Percentiles rank a stretch among this genome's conserved stretches.
Evolutionary conservation across 2,888 invertebrate species (phyloP).

Genomic region (Coenonympha arcania): DNA sequence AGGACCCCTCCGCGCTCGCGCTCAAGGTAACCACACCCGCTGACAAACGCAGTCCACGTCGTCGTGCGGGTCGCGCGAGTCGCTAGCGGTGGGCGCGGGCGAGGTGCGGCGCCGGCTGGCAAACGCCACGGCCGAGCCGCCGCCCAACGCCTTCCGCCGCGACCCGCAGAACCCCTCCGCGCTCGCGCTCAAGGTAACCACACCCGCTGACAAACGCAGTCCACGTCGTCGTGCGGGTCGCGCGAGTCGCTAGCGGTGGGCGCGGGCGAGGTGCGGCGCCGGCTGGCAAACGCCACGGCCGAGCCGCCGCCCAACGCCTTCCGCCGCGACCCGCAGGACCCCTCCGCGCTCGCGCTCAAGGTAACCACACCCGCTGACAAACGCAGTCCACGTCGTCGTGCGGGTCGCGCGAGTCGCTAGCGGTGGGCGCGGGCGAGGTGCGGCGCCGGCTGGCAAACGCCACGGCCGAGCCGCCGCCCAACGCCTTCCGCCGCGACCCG

Average conservation of each 20-base stretch:
- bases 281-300: conserved; percentile 84
- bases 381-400: conserved; percentile 57
- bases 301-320: conserved; percentile 78
- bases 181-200: conserved; percentile 88
- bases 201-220: too few species aligned
- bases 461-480: conserved; percentile 68
- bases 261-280: conserved; percentile 88
- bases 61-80: conserved; percentile 72
- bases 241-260: conserved; percentile 80
- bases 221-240: conserved; percentile 63
- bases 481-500: conserved; percentile 91
- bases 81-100: conserved; percentile 84
- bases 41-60: conserved; percentile 54
- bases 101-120: conserved; percentile 89
- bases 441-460: conserved; percentile 87
- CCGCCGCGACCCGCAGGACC: conserved; percentile 96
- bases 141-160: conserved; percentile 83
- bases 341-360: conserved; percentile 97
- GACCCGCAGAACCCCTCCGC: conserved; percentile 99
- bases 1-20: conserved; percentile 98
- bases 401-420: conserved; percentile 76
- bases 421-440: conserved; percentile 90
- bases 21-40: conserved; percentile 82
- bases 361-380: too few species aligned
- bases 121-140: conserved; percentile 77